These are phyloP conservation scores for Penaeus indicus DNA, from an alignment of 1,140 invertebrate genomes.

Conservation along the genomic window DNA sequence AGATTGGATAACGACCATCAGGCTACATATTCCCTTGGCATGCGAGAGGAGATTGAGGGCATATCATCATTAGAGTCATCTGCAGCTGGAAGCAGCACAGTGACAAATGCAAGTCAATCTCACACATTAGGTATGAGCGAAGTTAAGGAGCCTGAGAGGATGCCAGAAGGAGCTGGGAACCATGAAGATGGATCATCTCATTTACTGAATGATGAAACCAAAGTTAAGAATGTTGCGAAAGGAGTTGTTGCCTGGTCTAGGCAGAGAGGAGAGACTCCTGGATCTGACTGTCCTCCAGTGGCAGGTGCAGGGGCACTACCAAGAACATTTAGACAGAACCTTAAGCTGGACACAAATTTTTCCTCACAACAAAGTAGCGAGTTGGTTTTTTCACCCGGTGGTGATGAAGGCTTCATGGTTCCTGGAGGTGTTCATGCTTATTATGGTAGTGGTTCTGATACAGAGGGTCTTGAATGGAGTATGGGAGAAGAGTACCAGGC, in stretches of 20 bases:
- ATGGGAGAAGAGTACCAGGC: not conserved
- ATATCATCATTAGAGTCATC: constrained; percentile 3
- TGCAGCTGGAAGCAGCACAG: not conserved
- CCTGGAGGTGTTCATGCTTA: constrained; percentile 47
- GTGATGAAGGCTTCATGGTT: constrained; percentile 54
- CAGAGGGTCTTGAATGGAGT: constrained; percentile 46
- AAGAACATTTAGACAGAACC: constrained; percentile 28
- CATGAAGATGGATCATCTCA: not conserved
- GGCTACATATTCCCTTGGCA: not conserved
- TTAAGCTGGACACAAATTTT: constrained; percentile 35
- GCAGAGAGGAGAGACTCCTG: constrained; percentile 49
- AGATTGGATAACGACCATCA: not conserved
- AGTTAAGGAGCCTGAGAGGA: not conserved
- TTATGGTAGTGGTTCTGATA: constrained; percentile 53
- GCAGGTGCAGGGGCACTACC: constrained; percentile 33
- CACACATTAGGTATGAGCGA: not conserved
- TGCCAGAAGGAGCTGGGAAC: not conserved
- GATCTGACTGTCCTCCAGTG: constrained; percentile 52
- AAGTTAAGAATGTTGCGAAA: not conserved
- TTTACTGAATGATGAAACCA: not conserved
- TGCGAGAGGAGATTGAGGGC: constrained; percentile 8
- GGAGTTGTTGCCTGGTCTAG: not conserved
- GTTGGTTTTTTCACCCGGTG: constrained; percentile 54
- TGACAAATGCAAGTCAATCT: not conserved
- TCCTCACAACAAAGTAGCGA: not conserved